Base-by-base conservation (phyloP, 2,888 invertebrate species). In the Aspidiotus rigidus region DNA sequence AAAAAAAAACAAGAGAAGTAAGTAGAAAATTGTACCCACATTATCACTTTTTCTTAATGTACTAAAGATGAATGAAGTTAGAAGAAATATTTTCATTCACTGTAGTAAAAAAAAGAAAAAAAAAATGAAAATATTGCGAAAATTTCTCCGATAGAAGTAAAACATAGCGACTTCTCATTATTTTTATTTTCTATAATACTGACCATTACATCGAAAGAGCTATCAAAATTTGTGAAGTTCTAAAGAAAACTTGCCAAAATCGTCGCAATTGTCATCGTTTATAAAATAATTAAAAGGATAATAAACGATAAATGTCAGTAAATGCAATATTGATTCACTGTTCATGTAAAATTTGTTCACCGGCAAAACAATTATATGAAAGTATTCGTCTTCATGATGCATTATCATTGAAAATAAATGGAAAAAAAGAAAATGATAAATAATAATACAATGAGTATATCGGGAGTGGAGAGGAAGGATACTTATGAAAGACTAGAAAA, bases 281-380 rank as follows among this genome's bases (percentile, higher is more conserved):
- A 28, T 49, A 49, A 49, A 13, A 49, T 49, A n/a, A 49, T 13
- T 49, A 6, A 49, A 49, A 49, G 10, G 49, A 49, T 13, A 49
- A n/a, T 13, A n/a, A 49, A 49, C 10, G n/a, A n/a, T 49, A 49
- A 13, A n/a, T 49, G 49, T 13, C n/a, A n/a, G n/a, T 49, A 49
- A 49, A 49, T 49, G 49, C 49, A 49, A n/a, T n/a, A 49, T 49
- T 49, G 49, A 28, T 28, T 49, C 49, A 49, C 49, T 49, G 49
- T 49, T 49, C 2, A 49, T 49, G 49, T 28, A 6, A 49, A 13
- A 49, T 49, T 49, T 49, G 49, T 49, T 49, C 49, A 49, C 49
- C 10, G 49, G 49, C 49, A n/a, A 49, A 49, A 13, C 6, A n/a
- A n/a, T 11, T 49, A 49, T 49, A 28, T 49, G 49, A 49, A 49